Percentiles rank a stretch among this genome's conserved stretches.
These are phyloP conservation scores for Hymenochirus boettgeri DNA, from an alignment of 2,113 vertebrate species.

Conservation along the genomic window DNA sequence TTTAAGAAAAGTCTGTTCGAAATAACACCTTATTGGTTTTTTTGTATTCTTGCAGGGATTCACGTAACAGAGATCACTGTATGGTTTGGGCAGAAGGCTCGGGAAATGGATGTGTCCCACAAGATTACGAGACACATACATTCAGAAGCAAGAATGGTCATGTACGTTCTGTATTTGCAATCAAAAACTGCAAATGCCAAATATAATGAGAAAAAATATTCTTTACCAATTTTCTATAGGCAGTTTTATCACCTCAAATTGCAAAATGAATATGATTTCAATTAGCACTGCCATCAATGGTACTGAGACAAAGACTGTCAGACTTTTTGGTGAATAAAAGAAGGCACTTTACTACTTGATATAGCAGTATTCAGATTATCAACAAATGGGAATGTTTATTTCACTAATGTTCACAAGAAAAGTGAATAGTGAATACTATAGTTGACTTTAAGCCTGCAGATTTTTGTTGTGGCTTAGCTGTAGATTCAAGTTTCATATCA, in stretches of 20 bases:
- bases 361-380: too few relatives aligned
- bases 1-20: too few relatives aligned
- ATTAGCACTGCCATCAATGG: conserved; percentile 14
- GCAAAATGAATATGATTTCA: not conserved
- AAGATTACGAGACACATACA: conserved; percentile 45
- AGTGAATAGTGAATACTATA: too few relatives aligned
- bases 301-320: not conserved
- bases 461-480: too few relatives aligned
- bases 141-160: conserved; percentile 51
- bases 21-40: not conserved
- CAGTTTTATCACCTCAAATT: not conserved
- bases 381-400: too few relatives aligned
- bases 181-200: conserved; percentile 57
- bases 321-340: not conserved
- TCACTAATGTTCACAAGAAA: too few relatives aligned
- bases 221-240: not conserved
- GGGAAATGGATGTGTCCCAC: conserved; percentile 51
- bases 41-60: conserved; percentile 51
- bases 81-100: conserved; percentile 57
- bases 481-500: too few relatives aligned
- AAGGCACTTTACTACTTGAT: conserved; percentile 22
- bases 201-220: conserved; percentile 24
- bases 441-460: too few relatives aligned
- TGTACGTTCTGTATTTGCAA: conserved; percentile 48
- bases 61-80: conserved; percentile 48